phyloP scores from a whole-genome alignment of 2,113 vertebrate genomes.

The Nothocercus julius region DNA sequence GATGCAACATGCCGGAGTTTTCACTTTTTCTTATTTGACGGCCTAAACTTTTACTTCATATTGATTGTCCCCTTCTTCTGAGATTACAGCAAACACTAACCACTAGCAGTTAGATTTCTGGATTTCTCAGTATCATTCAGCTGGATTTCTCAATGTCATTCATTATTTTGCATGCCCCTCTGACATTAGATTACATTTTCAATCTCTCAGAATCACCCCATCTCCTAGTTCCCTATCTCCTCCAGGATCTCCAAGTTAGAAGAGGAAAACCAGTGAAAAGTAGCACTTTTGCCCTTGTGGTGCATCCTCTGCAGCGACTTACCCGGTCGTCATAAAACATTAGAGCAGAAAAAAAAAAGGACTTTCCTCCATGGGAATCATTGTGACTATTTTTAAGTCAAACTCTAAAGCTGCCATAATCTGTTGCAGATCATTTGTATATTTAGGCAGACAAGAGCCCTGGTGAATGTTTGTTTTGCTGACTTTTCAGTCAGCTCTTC shows the following conservation, averaged over 20 bases:
- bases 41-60: rapidly evolving
- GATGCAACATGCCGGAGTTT: neutral
- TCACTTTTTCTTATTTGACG: neutral
- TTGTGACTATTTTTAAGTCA: neutral
- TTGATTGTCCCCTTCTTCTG: neutral
- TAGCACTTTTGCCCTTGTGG: neutral
- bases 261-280: neutral
- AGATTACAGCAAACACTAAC: neutral
- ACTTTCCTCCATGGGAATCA: neutral
- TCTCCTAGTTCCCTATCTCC: neutral
- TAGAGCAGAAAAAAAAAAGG: neutral
- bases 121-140: neutral
- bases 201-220: neutral
- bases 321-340: neutral
- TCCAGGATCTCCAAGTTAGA: neutral
- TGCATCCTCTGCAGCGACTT: neutral
- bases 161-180: neutral
- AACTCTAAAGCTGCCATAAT: neutral
- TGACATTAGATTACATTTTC: neutral
- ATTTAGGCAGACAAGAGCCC: neutral
- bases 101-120: neutral
- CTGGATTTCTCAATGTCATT: neutral
- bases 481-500: neutral
- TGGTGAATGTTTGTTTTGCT: neutral
- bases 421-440: neutral